These are phyloP conservation scores for Danaus melanippus DNA, from an alignment of 1,140 invertebrate species.

Conservation along the genomic window DNA sequence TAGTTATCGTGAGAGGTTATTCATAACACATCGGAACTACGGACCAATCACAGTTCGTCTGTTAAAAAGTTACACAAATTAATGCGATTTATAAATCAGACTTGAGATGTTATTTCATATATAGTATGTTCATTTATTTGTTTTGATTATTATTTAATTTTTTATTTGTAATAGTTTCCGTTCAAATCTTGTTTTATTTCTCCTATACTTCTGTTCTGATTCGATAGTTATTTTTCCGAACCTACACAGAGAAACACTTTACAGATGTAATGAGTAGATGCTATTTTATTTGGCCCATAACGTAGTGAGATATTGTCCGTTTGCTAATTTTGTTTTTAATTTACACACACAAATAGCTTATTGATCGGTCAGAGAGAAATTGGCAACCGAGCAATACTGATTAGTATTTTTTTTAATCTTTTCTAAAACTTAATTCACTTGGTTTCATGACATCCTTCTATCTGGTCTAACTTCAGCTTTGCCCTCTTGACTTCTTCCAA, in stretches of 20 bases:
- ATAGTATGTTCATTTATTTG: conserved; percentile 1
- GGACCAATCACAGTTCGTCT: conserved; percentile 48
- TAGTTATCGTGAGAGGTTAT: conserved; percentile 25
- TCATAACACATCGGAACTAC: conserved; percentile 32
- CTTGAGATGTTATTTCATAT: conserved; percentile 28
- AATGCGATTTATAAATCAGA: conserved; percentile 32
- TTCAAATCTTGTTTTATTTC: conserved; percentile 40
- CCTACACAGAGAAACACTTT: conserved; percentile 71
- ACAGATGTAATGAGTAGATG: conserved; percentile 59
- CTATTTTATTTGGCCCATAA: conserved; percentile 67
- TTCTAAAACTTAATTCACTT: conserved; percentile 40
- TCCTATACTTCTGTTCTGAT: conserved; percentile 64
- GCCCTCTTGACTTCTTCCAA: conserved; percentile 18
- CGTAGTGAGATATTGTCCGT: conserved; percentile 54
- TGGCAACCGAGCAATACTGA: conserved; percentile 51
- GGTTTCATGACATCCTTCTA: conserved; percentile 53
- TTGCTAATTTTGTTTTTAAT: conserved; percentile 41
- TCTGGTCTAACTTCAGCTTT: conserved; percentile 18
- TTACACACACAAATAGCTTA: background rate
- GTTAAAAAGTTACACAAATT: conserved; percentile 24
- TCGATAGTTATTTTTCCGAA: conserved; percentile 56
- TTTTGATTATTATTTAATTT: conserved; percentile 44
- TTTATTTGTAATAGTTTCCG: conserved; percentile 45
- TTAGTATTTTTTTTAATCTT: conserved; percentile 37
- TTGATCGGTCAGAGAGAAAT: conserved; percentile 26